A percentile compares a stretch with the other conserved stretches of the same genome.
Evolutionary conservation across 2,113 vertebrate species (phyloP).

Genomic region (Lanius collurio): DNA sequence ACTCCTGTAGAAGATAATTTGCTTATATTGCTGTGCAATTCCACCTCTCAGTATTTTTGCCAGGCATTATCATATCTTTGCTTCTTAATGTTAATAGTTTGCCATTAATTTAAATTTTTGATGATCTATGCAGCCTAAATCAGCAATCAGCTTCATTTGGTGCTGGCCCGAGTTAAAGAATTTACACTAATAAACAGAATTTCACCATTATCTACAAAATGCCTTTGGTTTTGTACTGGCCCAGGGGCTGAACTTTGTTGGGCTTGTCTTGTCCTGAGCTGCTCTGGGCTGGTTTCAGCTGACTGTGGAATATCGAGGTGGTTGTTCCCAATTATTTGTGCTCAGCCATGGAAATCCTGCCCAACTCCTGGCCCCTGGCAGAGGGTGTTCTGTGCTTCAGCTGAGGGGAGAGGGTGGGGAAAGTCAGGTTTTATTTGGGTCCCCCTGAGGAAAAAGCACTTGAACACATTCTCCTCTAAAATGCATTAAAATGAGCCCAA

Average conservation of each 20-base stretch:
- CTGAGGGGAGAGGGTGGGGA: not conserved
- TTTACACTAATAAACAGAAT: not conserved
- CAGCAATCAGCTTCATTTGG: not conserved
- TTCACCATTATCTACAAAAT: fast-evolving
- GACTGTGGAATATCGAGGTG: fast-evolving
- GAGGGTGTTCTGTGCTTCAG: too few species aligned
- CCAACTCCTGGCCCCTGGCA: fast-evolving
- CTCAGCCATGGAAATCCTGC: not conserved
- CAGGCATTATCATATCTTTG: not conserved
- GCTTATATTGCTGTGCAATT: not conserved
- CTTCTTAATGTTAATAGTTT: not conserved
- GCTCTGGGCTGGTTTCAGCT: not conserved
- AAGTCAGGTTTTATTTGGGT: not conserved
- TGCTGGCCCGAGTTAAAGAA: not conserved
- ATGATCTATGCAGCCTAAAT: not conserved
- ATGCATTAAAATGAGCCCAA: not conserved
- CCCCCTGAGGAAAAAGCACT: not conserved
- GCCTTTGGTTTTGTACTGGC: not conserved
- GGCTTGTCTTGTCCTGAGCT: not conserved
- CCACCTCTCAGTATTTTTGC: not conserved
- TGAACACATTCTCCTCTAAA: not conserved
- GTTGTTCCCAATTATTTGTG: not conserved
- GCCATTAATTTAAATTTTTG: not conserved
- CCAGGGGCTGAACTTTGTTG: not conserved
- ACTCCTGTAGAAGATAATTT: not conserved